Evolutionary conservation across 1,140 invertebrate species (phyloP).

Genomic region (Melitaea cinxia): DNA sequence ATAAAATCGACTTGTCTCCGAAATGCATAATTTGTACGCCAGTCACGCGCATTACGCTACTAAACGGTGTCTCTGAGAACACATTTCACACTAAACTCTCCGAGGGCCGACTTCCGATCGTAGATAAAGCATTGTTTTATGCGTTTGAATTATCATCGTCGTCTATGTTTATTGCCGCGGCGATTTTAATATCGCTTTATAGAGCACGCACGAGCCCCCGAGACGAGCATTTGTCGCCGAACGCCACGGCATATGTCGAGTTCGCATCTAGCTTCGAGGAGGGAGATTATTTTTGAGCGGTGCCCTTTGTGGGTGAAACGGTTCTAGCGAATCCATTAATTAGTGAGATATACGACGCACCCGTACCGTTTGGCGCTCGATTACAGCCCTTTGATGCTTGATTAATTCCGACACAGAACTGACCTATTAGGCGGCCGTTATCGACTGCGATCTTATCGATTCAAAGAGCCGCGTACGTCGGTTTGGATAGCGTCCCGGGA

Average conservation of each 20-base stretch:
- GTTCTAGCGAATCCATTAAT: conserved; percentile 78
- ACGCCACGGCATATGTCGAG: conserved; percentile 43
- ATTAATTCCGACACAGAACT: conserved; percentile 78
- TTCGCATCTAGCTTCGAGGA: conserved; percentile 25
- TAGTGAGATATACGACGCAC: conserved; percentile 73
- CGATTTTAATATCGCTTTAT: conserved; percentile 75
- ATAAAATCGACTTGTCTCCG: conserved; percentile 78
- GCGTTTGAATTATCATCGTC: conserved; percentile 71
- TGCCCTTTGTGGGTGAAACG: conserved; percentile 69
- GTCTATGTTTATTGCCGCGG: conserved; percentile 63
- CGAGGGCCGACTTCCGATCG: conserved; percentile 48
- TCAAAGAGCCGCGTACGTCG: conserved; percentile 67
- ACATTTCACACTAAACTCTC: conserved; percentile 77
- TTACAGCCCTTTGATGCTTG: conserved; percentile 71
- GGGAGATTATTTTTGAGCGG: conserved; percentile 58
- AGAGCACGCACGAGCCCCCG: conserved; percentile 26
- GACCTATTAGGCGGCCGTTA: conserved; percentile 72
- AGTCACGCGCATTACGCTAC: conserved; percentile 76
- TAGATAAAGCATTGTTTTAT: conserved; percentile 79
- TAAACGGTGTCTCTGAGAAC: conserved; percentile 78
- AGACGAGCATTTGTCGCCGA: conserved; percentile 17
- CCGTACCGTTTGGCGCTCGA: conserved; percentile 54
- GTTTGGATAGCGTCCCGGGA: conserved; percentile 56
- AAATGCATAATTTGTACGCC: conserved; percentile 79
- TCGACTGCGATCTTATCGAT: conserved; percentile 73